Conservation (phyloP, 2,113 vertebrate genomes). For the Centrocercus urophasianus region DNA sequence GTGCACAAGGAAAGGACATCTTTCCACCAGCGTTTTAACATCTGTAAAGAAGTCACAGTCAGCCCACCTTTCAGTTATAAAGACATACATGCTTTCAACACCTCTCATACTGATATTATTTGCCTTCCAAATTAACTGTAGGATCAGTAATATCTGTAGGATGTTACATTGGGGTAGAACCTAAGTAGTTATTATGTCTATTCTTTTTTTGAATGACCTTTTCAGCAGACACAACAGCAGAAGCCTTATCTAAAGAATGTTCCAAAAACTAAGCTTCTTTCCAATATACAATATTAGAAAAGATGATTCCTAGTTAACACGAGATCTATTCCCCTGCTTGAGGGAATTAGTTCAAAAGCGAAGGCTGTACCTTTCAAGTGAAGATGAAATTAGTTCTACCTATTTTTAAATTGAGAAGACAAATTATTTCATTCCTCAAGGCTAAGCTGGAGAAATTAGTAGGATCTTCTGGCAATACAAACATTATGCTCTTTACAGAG, state of each 20-base stretch:
- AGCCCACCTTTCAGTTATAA: background rate
- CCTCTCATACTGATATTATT: background rate
- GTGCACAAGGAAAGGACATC: slow-evolving; percentile 84
- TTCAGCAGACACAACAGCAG: background rate
- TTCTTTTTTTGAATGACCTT: background rate
- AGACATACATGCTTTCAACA: fast-evolving
- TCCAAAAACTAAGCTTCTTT: background rate
- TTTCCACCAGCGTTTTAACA: slow-evolving; percentile 82
- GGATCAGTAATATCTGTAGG: background rate
- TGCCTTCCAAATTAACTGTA: background rate
- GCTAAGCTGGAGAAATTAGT: background rate
- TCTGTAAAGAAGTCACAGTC: slow-evolving; percentile 78
- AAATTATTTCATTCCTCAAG: background rate
- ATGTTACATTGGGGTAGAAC: background rate
- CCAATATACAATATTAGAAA: background rate
- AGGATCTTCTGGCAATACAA: background rate
- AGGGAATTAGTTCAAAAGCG: background rate
- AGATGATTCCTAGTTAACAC: background rate
- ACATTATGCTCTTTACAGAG: background rate
- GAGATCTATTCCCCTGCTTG: background rate
- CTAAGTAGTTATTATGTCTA: background rate
- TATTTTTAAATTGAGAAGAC: background rate
- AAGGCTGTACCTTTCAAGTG: background rate
- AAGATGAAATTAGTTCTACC: background rate
- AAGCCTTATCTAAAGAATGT: background rate